phyloP scores from a whole-genome alignment of 2,113 vertebrate genomes.

The Chaetodon trifascialis region DNA sequence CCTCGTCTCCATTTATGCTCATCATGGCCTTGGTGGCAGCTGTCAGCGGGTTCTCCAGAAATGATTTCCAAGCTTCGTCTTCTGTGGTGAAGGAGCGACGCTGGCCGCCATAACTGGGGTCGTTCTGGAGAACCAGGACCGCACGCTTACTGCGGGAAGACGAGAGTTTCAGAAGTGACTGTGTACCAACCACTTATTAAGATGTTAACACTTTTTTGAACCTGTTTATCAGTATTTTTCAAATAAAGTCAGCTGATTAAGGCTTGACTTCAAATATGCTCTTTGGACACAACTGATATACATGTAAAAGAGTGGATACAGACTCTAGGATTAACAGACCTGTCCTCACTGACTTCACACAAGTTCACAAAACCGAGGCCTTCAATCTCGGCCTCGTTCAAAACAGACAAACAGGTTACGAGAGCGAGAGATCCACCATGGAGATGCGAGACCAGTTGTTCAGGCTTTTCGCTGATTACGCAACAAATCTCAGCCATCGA shows the following conservation, averaged over 20 bases:
- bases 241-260: no score
- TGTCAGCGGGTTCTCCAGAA: conserved; percentile 98
- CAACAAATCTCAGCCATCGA: conserved; percentile 82
- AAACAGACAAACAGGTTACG: conserved; percentile 65
- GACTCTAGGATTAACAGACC: not conserved
- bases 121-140: conserved; percentile 97
- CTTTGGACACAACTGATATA: not conserved
- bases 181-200: not conserved
- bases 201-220: not conserved
- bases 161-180: conserved; percentile 3
- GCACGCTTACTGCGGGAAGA: conserved; percentile 91
- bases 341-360: not conserved
- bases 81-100: conserved; percentile 94
- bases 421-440: conserved; percentile 28
- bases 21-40: conserved; percentile 99
- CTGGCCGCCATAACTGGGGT: conserved; percentile 90
- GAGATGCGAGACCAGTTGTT: conserved; percentile 67
- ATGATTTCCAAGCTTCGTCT: conserved; percentile 98
- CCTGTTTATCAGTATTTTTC: no score
- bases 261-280: no score
- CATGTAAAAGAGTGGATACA: not conserved
- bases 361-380: conserved; percentile 1
- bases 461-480: conserved; percentile 73
- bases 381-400: conserved; percentile 60
- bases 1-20: conserved; percentile 99